Evolutionary conservation across 2,797 vertebrate species (phyloP).

Genomic region (Pseudochirops cupreus): DNA sequence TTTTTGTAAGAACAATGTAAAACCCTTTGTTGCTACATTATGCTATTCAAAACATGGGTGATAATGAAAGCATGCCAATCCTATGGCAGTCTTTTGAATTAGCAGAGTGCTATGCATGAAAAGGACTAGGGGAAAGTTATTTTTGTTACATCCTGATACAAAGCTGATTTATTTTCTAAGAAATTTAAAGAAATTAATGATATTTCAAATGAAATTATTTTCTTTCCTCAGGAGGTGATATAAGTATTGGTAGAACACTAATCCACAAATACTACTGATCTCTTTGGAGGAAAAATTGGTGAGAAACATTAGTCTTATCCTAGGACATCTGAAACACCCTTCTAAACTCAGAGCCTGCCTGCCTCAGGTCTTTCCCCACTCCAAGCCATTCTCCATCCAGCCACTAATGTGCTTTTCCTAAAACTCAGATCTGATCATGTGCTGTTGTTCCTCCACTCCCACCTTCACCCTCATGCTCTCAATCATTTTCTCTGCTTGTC

Average conservation of each 20-base stretch:
- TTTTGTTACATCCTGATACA: constrained; percentile 65
- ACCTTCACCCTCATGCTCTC: not conserved
- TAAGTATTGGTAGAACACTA: not conserved
- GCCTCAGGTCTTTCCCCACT: not conserved
- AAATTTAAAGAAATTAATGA: constrained; percentile 55
- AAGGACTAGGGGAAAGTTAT: constrained; percentile 48
- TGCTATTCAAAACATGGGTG: constrained; percentile 64
- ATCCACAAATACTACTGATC: constrained; percentile 17
- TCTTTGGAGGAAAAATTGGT: constrained; percentile 41
- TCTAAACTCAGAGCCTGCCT: not conserved
- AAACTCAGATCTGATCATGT: not conserved
- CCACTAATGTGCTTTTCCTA: not conserved
- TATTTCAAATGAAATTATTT: constrained; percentile 45
- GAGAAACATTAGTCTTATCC: not conserved
- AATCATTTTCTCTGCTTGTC: not conserved
- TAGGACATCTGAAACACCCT: not conserved
- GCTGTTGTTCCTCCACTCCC: too few species aligned
- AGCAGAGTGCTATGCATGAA: constrained; percentile 56
- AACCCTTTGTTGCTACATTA: constrained; percentile 59
- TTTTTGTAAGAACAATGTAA: constrained; percentile 72
- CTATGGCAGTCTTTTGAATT: constrained; percentile 36
- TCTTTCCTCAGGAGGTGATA: constrained; percentile 23
- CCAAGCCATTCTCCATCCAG: not conserved
- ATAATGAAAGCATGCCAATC: constrained; percentile 50
- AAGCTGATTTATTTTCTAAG: constrained; percentile 60